Base-by-base conservation (phyloP, 1,140 invertebrate genomes). In the Drosophila tani region DNA sequence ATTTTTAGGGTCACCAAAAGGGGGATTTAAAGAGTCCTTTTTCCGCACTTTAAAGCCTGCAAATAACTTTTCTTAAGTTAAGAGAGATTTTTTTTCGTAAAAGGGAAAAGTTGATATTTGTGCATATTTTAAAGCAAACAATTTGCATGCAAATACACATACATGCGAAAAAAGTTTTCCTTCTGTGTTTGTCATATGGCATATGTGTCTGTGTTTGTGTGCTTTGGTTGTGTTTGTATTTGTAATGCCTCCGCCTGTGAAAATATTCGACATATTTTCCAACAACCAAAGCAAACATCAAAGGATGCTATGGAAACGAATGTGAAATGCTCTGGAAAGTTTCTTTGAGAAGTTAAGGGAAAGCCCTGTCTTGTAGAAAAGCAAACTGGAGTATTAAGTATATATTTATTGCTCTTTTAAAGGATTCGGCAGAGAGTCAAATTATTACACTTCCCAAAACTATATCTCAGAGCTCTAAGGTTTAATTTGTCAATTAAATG, bases 81-180 rank as follows among this genome's bases (percentile, higher is more conserved):
- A 41, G 11, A 47, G 79, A 57, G 12, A 64, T 75, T 60, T 63
- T 53, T 27, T 49, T 60, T 50, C 9, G 15, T n/a, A 62, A 77
- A 77, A 74, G 51, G 45, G 32, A 57, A 70, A 63, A 64, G 50
- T 50, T 80, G 63, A 55, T 80, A 71, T 90, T 85, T 85, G 67
- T 82, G 86, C 86, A 90, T 88, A 88, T 88, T 88, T 88, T 82
- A 85, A 90, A 70, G 85, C 70, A 88, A 88, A 88, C 85, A 88
- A 88, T 88, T 88, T 90, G 74, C 85, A 84, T 88, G 85, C 68
- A 79, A 88, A 88, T 90, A 73, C 69, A 38, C 67, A 73, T 38
- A 73, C 46, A 87, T 73, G 83, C 79, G 70, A 68, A 62, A 74
- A 84, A 81, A 70, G 60, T 70, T 80, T 43, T 32, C 50, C 49